Evolutionary conservation across 2,888 invertebrate genomes (phyloP), one percentile per base, ranked within the genome.

Genomic region (Xiphydria camelus): DNA sequence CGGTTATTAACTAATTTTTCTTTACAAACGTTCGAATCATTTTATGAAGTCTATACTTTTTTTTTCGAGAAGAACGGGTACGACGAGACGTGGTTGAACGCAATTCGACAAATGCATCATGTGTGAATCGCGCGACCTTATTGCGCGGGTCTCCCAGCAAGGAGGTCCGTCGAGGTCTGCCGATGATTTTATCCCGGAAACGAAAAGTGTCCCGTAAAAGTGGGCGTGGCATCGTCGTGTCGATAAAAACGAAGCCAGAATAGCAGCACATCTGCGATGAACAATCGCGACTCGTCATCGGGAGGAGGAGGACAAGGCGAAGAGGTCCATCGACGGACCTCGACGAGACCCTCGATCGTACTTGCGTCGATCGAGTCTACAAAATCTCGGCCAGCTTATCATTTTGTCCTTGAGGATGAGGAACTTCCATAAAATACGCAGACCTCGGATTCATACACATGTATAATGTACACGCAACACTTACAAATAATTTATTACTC

Each of bases 341-440:
- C n/a, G n/a, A 59, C 57, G 53, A 55, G 60, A 61, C 54, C 62
- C 64, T 57, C 56, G 59, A 55, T 57, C 61, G 59, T 59, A 62
- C n/a, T n/a, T n/a, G n/a, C n/a, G n/a, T n/a, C n/a, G n/a, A n/a
- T n/a, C n/a, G n/a, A 61, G 56, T 66, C 67, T 70, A 71, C 62
- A 68, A 72, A 70, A 70, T 65, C 57, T 60, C 64, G 66, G 55
- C 64, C 60, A 63, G 54, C 64, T 49, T 56, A 48, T 62, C 26
- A 34, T 46, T 50, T 31, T 53, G 48, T 50, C 54, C 58, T 66
- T 63, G 64, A 69, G 66, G 68, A 70, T 68, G 62, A 71, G 70
- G 69, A 72, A 73, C 70, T 68, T 73, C 65, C 73, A 66, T 66
- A 64, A 68, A 66, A 66, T 65, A 70, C 66, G 66, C 60, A 68